Conservation (phyloP, 1,140 invertebrate genomes). For the Drosophila punjabiensis region DNA sequence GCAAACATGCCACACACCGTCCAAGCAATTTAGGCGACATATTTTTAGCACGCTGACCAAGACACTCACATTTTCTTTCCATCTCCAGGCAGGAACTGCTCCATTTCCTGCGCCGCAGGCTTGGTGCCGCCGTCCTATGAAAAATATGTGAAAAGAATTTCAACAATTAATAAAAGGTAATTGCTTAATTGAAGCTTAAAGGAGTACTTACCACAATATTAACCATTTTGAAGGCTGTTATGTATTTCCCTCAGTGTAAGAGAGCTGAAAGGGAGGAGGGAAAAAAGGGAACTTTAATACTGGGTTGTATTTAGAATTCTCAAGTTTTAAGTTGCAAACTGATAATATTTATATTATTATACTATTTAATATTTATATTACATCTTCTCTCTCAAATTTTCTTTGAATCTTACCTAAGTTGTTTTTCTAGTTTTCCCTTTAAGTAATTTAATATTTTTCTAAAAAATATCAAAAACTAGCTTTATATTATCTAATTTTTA, state of each 20-base stretch:
- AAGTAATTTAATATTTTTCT: neutral
- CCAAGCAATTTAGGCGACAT: conserved; percentile 35
- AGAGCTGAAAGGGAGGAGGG: conserved; percentile 39
- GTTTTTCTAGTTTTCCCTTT: neutral
- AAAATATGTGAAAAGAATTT: conserved; percentile 18
- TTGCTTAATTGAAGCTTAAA: conserved; percentile 17
- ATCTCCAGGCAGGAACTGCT: conserved; percentile 88
- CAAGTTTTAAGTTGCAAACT: neutral
- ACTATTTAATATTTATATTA: too few species aligned
- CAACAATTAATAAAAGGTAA: conserved; percentile 40
- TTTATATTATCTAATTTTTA: neutral
- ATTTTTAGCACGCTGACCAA: conserved; percentile 46
- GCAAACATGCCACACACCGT: conserved; percentile 32
- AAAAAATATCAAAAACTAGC: neutral
- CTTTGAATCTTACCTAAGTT: neutral
- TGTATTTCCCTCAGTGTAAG: conserved; percentile 36
- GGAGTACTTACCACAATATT: conserved; percentile 74
- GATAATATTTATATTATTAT: too few species aligned
- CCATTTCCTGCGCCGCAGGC: conserved; percentile 86
- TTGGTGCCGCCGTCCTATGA: conserved; percentile 72
- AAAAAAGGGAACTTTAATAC: neutral
- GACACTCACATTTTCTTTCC: conserved; percentile 71
- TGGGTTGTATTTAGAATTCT: neutral
- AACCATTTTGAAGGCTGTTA: conserved; percentile 69
- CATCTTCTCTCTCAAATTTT: neutral